Conservation (phyloP, 2,888 invertebrate genomes). For the Rotaria magnacalcarata region DNA sequence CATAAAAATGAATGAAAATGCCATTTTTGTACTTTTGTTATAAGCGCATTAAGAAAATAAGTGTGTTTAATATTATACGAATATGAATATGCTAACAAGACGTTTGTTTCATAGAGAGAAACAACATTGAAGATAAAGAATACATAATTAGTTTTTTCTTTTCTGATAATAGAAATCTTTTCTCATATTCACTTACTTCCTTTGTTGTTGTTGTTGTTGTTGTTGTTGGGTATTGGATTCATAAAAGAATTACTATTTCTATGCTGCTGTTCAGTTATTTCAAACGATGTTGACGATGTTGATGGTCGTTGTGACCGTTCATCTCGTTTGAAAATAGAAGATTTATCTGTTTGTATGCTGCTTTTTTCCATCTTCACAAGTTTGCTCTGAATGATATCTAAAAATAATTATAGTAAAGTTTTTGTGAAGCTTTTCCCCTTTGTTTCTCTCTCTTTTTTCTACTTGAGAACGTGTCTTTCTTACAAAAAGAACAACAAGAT, state of each 20-base stretch:
- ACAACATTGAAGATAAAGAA: background rate
- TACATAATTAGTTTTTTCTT: background rate
- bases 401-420: background rate
- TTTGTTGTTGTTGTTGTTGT: background rate
- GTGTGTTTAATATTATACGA: background rate
- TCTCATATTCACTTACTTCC: background rate
- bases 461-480: background rate
- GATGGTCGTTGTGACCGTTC: background rate
- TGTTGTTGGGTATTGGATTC: background rate
- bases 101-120: background rate
- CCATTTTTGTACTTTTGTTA: background rate
- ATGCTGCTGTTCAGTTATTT: background rate
- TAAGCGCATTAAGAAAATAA: background rate
- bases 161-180: background rate
- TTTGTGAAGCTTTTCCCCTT: background rate
- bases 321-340: background rate
- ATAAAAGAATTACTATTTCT: background rate
- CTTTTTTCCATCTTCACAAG: background rate
- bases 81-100: background rate
- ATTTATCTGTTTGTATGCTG: background rate
- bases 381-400: background rate
- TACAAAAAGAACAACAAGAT: background rate
- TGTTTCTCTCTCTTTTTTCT: background rate
- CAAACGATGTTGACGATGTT: background rate
- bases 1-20: background rate